phyloP scores from a whole-genome alignment of 1,140 invertebrate species.

The Drosophila arawakana region DNA sequence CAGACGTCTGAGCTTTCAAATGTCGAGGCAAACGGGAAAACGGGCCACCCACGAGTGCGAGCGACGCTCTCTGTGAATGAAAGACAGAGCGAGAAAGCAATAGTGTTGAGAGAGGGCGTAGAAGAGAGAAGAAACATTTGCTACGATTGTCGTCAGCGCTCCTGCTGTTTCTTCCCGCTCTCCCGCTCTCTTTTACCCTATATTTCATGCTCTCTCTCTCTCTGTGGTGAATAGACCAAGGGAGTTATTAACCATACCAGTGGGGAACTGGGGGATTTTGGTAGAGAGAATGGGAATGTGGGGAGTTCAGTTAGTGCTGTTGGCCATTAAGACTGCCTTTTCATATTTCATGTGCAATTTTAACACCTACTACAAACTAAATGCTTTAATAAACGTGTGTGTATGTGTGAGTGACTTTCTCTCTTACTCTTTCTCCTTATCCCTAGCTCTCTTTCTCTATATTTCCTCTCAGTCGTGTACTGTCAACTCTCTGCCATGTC shows the following conservation, averaged over 20 bases:
- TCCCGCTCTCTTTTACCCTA: neutral
- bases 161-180: neutral
- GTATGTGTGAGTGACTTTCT: constrained; percentile 16
- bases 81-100: neutral
- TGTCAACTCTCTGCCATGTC: constrained; percentile 2
- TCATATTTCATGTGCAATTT: constrained; percentile 81
- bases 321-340: constrained; percentile 63
- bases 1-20: constrained; percentile 51
- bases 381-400: constrained; percentile 60
- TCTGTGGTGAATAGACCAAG: constrained; percentile 39
- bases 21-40: constrained; percentile 26
- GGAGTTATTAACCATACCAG: constrained; percentile 42
- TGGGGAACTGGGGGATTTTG: neutral
- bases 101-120: neutral
- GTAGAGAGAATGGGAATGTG: neutral
- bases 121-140: constrained; percentile 2
- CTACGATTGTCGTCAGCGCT: constrained; percentile 52
- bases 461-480: neutral
- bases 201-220: constrained; percentile 10
- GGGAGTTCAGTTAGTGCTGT: constrained; percentile 1
- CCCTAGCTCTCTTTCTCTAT: neutral
- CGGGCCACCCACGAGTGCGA: constrained; percentile 17
- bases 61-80: neutral
- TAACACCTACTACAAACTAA: constrained; percentile 77
- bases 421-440: neutral